Conservation (phyloP, 1,140 invertebrate species). For the Micrasema longulum region DNA sequence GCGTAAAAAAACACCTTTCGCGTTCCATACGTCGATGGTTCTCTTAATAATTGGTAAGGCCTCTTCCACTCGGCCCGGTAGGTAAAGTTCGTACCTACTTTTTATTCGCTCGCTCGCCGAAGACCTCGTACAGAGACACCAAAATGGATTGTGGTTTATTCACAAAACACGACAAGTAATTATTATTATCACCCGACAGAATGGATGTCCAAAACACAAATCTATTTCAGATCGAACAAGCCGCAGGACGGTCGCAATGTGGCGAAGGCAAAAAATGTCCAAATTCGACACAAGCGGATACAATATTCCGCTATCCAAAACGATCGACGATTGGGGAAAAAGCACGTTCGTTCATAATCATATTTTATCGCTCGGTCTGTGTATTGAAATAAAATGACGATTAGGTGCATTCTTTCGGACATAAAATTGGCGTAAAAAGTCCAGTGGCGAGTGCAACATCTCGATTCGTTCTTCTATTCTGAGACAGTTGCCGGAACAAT, state of each 20-base stretch:
- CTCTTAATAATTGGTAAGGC: background rate
- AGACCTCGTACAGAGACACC: slow-evolving; percentile 26
- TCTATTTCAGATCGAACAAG: slow-evolving; percentile 21
- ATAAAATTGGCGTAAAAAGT: too few species aligned
- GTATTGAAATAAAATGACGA: too few species aligned
- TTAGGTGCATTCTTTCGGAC: too few species aligned
- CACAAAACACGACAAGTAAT: slow-evolving; percentile 40
- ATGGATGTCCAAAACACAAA: slow-evolving; percentile 27
- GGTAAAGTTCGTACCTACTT: background rate
- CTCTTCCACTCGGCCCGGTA: slow-evolving; percentile 2
- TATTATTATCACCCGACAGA: slow-evolving; percentile 29
- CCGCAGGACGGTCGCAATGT: slow-evolving; percentile 29
- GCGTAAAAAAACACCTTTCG: slow-evolving; percentile 2
- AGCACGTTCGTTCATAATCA: too few species aligned
- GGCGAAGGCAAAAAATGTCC: slow-evolving; percentile 13
- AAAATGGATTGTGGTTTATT: slow-evolving; percentile 37
- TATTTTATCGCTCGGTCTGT: too few species aligned
- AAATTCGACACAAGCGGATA: slow-evolving; percentile 11
- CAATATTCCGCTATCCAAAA: background rate
- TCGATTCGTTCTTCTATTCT: too few species aligned
- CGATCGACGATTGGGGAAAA: background rate
- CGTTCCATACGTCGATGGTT: background rate
- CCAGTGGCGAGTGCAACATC: too few species aligned
- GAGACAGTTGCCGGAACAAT: too few species aligned
- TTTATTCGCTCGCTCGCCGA: slow-evolving; percentile 5